These are phyloP conservation scores for Epsilonema sp. DNA, from an alignment of 2,888 invertebrate species.

Conservation along the genomic window DNA sequence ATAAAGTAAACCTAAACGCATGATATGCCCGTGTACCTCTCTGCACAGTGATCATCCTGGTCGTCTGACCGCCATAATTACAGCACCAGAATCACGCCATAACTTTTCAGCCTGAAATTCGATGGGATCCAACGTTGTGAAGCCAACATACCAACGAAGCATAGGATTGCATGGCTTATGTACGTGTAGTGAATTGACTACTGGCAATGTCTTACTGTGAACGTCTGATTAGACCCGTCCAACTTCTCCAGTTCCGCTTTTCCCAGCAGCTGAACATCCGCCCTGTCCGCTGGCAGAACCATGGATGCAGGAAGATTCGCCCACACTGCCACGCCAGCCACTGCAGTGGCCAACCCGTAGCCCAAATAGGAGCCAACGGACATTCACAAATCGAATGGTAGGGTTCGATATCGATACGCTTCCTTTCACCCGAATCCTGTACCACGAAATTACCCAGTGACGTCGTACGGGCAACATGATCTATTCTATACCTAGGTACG, in stretches of 20 bases:
- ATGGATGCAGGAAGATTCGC: neutral
- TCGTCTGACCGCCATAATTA: neutral
- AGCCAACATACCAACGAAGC: too few relatives aligned
- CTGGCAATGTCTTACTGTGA: too few relatives aligned
- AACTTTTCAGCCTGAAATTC: neutral
- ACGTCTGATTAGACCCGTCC: neutral
- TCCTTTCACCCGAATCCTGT: too few relatives aligned
- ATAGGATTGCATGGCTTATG: too few relatives aligned
- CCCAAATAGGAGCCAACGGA: neutral
- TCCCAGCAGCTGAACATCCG: neutral
- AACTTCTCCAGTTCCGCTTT: neutral
- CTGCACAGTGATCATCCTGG: neutral
- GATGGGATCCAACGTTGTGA: too few relatives aligned
- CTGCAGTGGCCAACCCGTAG: neutral
- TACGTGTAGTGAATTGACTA: too few relatives aligned
- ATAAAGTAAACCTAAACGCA: neutral
- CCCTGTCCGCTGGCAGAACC: neutral
- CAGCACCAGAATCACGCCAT: neutral
- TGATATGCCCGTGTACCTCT: neutral
- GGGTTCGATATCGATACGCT: too few relatives aligned
- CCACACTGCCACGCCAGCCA: neutral
- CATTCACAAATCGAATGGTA: too few relatives aligned
- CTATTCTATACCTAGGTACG: too few relatives aligned
- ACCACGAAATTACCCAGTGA: too few relatives aligned
- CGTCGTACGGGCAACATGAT: too few relatives aligned